These are phyloP conservation scores for Antennarius maculatus DNA, from an alignment of 2,797 vertebrate species.

Conservation along the genomic window DNA sequence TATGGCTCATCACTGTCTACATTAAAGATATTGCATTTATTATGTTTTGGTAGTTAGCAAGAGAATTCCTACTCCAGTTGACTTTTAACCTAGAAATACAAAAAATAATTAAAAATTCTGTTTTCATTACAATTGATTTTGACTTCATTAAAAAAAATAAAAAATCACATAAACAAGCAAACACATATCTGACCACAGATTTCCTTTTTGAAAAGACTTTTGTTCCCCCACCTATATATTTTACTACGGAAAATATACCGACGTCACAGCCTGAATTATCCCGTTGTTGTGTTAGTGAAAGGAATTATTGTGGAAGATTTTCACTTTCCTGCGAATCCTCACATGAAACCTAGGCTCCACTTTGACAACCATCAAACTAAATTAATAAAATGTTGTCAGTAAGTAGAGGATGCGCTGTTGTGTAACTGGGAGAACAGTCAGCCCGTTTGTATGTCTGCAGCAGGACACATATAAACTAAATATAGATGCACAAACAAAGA, in stretches of 20 bases:
- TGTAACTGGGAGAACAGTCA: too few relatives aligned
- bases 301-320: too few relatives aligned
- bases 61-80: too few relatives aligned
- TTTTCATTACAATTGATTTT: not conserved
- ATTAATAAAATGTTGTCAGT: slow-evolving; percentile 5
- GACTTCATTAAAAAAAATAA: not conserved
- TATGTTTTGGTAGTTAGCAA: not conserved
- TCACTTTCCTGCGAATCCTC: too few relatives aligned
- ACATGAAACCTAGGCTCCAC: too few relatives aligned
- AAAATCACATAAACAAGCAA: too few relatives aligned
- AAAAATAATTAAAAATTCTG: slow-evolving; percentile 1
- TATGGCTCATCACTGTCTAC: not conserved
- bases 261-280: too few relatives aligned
- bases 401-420: not conserved
- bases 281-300: too few relatives aligned
- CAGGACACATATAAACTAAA: not conserved
- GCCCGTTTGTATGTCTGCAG: too few relatives aligned
- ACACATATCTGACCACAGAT: not conserved
- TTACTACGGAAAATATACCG: too few relatives aligned
- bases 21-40: slow-evolving; percentile 1
- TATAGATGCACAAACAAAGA: not conserved
- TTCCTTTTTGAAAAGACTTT: not conserved
- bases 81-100: not conserved
- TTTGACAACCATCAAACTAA: not conserved
- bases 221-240: too few relatives aligned